Base-by-base conservation (phyloP, 2,888 invertebrate genomes). In the Nezara viridula region DNA sequence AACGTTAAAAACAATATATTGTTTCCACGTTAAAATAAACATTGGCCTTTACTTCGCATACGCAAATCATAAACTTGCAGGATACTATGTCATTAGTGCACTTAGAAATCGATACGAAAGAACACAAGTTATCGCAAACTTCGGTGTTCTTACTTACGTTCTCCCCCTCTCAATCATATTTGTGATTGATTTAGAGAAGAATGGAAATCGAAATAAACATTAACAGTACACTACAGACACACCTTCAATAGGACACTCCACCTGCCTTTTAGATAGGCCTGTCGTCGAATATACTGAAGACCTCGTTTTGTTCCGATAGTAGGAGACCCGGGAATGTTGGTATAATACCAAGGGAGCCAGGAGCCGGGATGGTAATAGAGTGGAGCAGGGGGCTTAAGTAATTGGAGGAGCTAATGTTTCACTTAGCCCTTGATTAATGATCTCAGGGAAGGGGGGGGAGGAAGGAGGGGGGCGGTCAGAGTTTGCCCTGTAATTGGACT, bases 391-490 rank as follows among this genome's bases (percentile, higher is more conserved):
- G 85, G 90, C 89, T 90, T 90, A 90, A 90, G 90, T 90, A 90
- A 90, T 90, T 90, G 90, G 90, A 90, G 86, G 90, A 90, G 90
- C 90, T 90, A 90, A 90, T 90, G 90, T 90, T 90, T 90, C 90
- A 90, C 90, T 90, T 90, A 90, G 90, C 44, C 49, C 89, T 90
- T 90, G 90, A 90, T 90, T 90, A 89, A 90, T 90, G 90, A 90
- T 90, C 90, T 88, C 89, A 52, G 55, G 73, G 86, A 86, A 24
- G 86, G 87, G 55, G 52, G 90, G 27, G 32, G 10, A 86, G 87
- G 60, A 86, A n/a, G n/a, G n/a, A n/a, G n/a, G n/a, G 85, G 66
- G 89, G 87, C 87, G 90, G 90, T 90, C 90, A 90, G 89, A 90
- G 89, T 90, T 90, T 90, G 60, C 86, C 50, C 87, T 90, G 90